Conservation (phyloP, 2,113 vertebrate genomes). For the Cavia porcellus region DNA sequence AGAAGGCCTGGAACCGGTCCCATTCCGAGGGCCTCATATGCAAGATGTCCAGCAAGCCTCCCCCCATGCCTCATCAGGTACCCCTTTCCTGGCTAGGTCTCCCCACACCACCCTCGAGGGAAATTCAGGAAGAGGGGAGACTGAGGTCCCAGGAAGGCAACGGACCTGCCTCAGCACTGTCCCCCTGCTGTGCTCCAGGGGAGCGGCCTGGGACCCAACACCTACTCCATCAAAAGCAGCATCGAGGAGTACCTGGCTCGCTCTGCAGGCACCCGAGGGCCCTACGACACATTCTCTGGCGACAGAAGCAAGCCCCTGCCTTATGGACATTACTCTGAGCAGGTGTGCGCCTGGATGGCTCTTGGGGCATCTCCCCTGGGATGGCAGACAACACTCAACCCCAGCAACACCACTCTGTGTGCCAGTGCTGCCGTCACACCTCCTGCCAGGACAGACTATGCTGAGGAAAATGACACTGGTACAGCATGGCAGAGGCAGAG, state of each 20-base stretch:
- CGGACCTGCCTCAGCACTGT: background rate
- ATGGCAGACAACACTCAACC: background rate
- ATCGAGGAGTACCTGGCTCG: slow-evolving; percentile 71
- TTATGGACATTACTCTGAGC: slow-evolving; percentile 77
- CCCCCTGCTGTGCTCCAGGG: slow-evolving; percentile 78
- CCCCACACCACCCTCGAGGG: background rate
- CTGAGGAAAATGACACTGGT: background rate
- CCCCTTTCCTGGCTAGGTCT: background rate
- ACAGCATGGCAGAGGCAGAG: background rate
- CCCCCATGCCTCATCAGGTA: background rate
- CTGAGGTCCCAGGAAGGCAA: rapidly evolving
- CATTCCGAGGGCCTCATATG: slow-evolving; percentile 81
- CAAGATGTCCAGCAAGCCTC: slow-evolving; percentile 26
- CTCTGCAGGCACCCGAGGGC: slow-evolving; percentile 60
- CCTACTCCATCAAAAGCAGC: slow-evolving; percentile 84
- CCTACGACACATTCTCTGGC: slow-evolving; percentile 81
- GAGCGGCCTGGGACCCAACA: slow-evolving; percentile 85
- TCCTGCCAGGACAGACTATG: background rate
- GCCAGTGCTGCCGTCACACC: background rate
- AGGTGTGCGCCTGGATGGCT: slow-evolving; percentile 73
- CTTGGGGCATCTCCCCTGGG: rapidly evolving
- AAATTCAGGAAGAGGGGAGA: background rate
- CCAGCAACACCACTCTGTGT: background rate
- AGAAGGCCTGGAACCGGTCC: slow-evolving; percentile 73
- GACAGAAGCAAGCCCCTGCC: slow-evolving; percentile 74